Percentiles rank a stretch among this genome's conserved stretches.
phyloP scores from a whole-genome alignment of 2,888 invertebrate species.

The Drosophila rubida region DNA sequence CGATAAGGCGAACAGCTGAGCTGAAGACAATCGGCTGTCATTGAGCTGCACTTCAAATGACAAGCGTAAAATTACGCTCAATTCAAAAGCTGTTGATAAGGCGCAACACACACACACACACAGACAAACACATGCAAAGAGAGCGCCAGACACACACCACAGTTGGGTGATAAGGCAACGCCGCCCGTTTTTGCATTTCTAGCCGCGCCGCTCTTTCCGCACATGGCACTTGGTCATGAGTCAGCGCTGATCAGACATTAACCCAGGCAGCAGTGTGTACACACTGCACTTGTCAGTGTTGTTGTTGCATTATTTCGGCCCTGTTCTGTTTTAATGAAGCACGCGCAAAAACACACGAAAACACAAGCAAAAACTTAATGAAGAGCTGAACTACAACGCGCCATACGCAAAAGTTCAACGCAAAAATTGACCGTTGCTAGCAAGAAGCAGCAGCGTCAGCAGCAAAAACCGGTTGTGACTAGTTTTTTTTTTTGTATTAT shows the following conservation, averaged over 20 bases:
- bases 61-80: slow-evolving; percentile 40
- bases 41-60: slow-evolving; percentile 65
- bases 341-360: slow-evolving; percentile 17
- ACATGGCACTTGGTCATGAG: slow-evolving; percentile 20
- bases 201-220: not conserved
- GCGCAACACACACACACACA: slow-evolving; percentile 15
- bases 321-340: slow-evolving; percentile 3
- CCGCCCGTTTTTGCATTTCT: slow-evolving; percentile 6
- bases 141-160: slow-evolving; percentile 16
- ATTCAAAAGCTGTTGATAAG: slow-evolving; percentile 28
- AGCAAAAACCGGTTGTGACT: slow-evolving; percentile 43
- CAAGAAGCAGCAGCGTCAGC: slow-evolving; percentile 9
- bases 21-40: slow-evolving; percentile 53
- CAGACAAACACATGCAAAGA: slow-evolving; percentile 5
- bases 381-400: slow-evolving; percentile 4
- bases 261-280: slow-evolving; percentile 12
- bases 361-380: not conserved
- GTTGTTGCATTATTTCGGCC: slow-evolving; percentile 47
- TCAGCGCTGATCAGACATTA: slow-evolving; percentile 51
- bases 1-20: slow-evolving; percentile 26
- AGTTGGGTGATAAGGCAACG: slow-evolving; percentile 38
- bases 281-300: slow-evolving; percentile 18
- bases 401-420: slow-evolving; percentile 40
- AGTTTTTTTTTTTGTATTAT: slow-evolving; percentile 26
- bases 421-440: slow-evolving; percentile 29